Conservation (phyloP, 2,797 vertebrate genomes). For the Sebastes flavidus region DNA sequence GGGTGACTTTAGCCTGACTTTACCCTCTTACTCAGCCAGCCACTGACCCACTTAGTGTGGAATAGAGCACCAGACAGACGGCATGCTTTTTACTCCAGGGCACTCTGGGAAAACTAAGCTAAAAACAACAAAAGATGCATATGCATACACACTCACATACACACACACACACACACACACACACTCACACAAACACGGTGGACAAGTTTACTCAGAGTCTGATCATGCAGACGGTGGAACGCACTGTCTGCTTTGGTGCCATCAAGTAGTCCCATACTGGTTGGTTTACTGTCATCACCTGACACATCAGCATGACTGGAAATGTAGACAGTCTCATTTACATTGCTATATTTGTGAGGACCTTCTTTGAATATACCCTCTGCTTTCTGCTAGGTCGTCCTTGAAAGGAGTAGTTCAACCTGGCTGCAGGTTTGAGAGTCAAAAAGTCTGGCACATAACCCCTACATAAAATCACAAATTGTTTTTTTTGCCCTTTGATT, state of each 20-base stretch:
- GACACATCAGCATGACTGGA: background rate
- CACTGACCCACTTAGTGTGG: constrained; percentile 73
- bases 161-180: background rate
- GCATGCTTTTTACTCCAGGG: constrained; percentile 63
- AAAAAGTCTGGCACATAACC: background rate
- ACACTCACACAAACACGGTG: background rate
- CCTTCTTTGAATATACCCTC: background rate
- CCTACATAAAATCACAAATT: background rate
- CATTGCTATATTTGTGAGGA: background rate
- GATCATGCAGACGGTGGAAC: constrained; percentile 26
- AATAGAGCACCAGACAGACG: constrained; percentile 65
- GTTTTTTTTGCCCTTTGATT: background rate
- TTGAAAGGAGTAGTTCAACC: background rate
- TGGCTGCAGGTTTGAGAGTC: background rate
- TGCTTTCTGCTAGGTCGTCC: background rate
- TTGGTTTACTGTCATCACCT: constrained; percentile 14
- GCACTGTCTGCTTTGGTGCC: background rate
- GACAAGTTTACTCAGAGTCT: constrained; percentile 35
- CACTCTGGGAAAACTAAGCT: constrained; percentile 60
- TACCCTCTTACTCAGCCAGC: constrained; percentile 68
- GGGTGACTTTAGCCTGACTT: constrained; percentile 66
- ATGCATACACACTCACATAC: background rate
- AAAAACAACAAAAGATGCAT: constrained; percentile 59
- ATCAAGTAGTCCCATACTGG: background rate
- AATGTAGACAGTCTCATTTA: background rate